Evolutionary conservation across 2,797 vertebrate species (phyloP).

Genomic region (Poecilia wingei): DNA sequence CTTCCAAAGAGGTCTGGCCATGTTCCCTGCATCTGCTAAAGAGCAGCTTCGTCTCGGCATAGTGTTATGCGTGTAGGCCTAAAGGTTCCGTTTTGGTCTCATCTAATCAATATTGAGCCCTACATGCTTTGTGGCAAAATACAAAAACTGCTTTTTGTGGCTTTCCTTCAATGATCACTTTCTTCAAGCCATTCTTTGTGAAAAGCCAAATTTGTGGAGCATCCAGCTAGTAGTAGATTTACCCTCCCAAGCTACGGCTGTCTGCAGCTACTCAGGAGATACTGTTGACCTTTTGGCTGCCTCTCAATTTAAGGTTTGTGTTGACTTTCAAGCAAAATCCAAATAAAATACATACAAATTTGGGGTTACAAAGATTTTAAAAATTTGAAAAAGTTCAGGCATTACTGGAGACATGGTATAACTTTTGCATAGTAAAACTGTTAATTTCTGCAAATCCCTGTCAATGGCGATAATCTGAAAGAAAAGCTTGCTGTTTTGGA

Average conservation of each 20-base stretch:
- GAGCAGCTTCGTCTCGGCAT: not conserved
- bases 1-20: not conserved
- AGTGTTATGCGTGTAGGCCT: not conserved
- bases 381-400: not conserved
- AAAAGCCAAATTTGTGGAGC: not conserved
- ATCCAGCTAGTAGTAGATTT: not conserved
- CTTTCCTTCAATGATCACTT: not conserved
- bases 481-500: not conserved
- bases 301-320: not conserved
- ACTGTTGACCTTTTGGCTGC: not conserved
- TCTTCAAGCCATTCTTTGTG: not conserved
- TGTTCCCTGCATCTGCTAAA: not conserved
- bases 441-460: not conserved
- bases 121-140: not conserved
- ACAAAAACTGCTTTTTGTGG: not conserved
- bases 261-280: not conserved
- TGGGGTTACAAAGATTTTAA: not conserved
- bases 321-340: not conserved
- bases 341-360: not conserved
- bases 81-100: not conserved
- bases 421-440: not conserved
- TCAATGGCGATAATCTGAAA: not conserved
- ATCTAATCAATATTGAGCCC: not conserved
- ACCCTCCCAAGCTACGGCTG: not conserved
- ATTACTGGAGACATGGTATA: not conserved